Conservation (phyloP, 2,888 invertebrate species). For the Acanthosepion pharaonis region DNA sequence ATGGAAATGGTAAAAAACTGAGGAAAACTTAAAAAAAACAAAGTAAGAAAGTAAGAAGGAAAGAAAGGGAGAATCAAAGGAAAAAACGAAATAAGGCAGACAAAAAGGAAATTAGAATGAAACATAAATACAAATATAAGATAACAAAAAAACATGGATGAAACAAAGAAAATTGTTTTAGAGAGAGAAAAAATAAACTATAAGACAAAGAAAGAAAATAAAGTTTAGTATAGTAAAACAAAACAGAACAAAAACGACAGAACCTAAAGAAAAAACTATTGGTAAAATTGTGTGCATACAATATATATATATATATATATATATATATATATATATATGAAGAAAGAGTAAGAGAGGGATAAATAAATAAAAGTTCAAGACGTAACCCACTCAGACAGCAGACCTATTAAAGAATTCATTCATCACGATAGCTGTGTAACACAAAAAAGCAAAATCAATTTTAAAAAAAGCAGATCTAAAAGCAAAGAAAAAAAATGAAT, state of each 20-base stretch:
- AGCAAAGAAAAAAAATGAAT: background rate
- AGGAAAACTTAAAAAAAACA: too few species aligned
- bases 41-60: too few species aligned
- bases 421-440: background rate
- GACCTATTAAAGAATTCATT: conserved; percentile 33
- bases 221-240: too few species aligned
- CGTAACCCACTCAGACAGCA: background rate
- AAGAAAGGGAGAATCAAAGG: too few species aligned
- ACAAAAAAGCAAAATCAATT: background rate
- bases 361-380: background rate
- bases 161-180: background rate
- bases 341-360: background rate
- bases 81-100: background rate
- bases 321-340: too few species aligned
- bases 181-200: too few species aligned
- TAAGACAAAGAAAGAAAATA: too few species aligned
- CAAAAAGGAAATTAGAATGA: background rate
- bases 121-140: background rate
- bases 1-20: too few species aligned
- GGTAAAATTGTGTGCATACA: too few species aligned
- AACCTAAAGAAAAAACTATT: too few species aligned
- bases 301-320: too few species aligned
- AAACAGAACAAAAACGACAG: too few species aligned
- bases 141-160: background rate
- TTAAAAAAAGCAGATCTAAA: background rate